Base-by-base conservation (phyloP, 2,797 vertebrate species). In the Thripadectes ignobilis region DNA sequence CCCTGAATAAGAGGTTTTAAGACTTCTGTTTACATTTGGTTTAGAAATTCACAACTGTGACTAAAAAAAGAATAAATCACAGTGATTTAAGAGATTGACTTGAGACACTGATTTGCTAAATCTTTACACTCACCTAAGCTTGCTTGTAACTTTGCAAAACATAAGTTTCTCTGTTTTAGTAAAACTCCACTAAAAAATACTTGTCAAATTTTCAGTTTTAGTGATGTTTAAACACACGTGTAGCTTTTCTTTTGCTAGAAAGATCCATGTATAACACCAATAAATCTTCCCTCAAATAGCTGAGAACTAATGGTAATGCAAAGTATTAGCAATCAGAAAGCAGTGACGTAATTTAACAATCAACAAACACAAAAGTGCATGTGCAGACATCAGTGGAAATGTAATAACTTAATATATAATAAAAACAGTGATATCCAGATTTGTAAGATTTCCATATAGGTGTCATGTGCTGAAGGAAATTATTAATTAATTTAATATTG, bases 21-120 rank as follows among this genome's bases (percentile, higher is more conserved):
- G 51, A 55, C 12, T 55, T 51, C 19, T 82, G 58, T 69, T 95
- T 93, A 86, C 24, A 59, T 76, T 88, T 79, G 85, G 34, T 57
- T 91, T 83, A 78, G 38, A 92, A 93, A 93, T 61, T 92, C 65
- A 92, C 32, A 14, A 65, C 63, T 54, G 30, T 14, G 27, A 85
- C 71, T 61, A 46, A 77, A 90, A 85, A 46, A 19, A 22, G 12
- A 84, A 52, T 58, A 71, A 92, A 94, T 75, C 75, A 80, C 23
- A 52, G 32, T 69, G 72, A 89, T 88, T 94, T 72, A 92, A 77
- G 68, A 85, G 34, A 27, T 10, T 89, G 75, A 21, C 52, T 59
- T 78, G 69, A 92, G 65, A 91, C 38, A 82, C 12, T 51, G 68
- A 85, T 85, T 96, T 94, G 54, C 51, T 89, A 92, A 93, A 66